Conservation (phyloP, 1,140 invertebrate genomes). For the Centruroides sculpturatus region DNA sequence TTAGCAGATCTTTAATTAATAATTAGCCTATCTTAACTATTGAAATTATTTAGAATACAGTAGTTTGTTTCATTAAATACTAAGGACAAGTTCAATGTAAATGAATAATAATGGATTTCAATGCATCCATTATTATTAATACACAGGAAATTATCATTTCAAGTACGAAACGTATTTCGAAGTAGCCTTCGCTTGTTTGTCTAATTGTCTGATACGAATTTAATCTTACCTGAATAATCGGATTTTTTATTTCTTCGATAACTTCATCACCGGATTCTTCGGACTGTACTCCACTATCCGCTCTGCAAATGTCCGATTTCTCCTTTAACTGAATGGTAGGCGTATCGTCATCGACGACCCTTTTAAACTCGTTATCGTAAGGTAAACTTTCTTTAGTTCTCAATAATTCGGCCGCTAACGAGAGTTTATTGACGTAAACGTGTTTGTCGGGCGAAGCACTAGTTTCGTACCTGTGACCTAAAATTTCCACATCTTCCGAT, state of each 20-base stretch:
- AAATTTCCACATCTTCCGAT: conserved; percentile 17
- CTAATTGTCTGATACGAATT: too few relatives aligned
- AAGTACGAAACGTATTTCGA: too few relatives aligned
- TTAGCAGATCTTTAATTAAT: too few relatives aligned
- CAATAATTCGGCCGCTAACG: conserved; percentile 16
- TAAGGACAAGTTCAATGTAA: too few relatives aligned
- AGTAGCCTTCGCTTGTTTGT: too few relatives aligned
- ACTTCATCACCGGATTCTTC: conserved; percentile 8
- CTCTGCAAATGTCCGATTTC: background rate
- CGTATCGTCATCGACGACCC: conserved; percentile 1
- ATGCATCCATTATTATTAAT: too few relatives aligned
- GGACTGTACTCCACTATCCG: background rate
- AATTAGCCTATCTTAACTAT: too few relatives aligned
- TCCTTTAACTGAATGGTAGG: background rate
- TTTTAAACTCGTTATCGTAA: conserved; percentile 17
- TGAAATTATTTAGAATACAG: too few relatives aligned
- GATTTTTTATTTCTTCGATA: background rate
- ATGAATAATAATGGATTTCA: too few relatives aligned
- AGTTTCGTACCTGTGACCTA: conserved; percentile 14
- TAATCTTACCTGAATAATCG: too few relatives aligned
- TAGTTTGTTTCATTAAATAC: too few relatives aligned
- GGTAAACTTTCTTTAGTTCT: conserved; percentile 15
- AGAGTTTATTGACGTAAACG: conserved; percentile 16
- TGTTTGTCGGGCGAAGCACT: conserved; percentile 3
- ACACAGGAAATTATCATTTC: too few relatives aligned